Percentiles rank a stretch among this genome's conserved stretches.
Conservation (phyloP, 2,797 vertebrate genomes). For the Tenualosa thibaudeaui region DNA sequence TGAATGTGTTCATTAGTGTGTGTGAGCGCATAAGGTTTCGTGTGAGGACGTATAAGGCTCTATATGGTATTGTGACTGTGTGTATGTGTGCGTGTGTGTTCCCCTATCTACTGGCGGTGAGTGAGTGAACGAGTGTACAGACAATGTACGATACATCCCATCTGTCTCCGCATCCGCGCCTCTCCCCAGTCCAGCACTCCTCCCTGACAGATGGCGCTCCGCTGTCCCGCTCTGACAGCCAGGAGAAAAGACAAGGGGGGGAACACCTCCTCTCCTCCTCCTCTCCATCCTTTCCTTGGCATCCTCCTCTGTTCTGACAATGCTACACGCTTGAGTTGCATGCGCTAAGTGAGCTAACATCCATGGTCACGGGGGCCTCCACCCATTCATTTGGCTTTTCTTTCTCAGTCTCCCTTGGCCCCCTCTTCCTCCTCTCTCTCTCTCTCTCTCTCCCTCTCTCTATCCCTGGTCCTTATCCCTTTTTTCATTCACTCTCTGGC, state of each 20-base stretch:
- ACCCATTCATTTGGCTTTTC: not conserved
- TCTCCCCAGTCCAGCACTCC: constrained; percentile 8
- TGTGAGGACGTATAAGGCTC: not conserved
- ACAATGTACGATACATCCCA: constrained; percentile 31
- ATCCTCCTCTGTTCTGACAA: constrained; percentile 6
- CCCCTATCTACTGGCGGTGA: not conserved
- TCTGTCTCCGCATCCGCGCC: constrained; percentile 38
- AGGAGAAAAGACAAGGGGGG: constrained; percentile 19
- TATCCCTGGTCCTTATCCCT: not conserved
- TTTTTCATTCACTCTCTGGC: not conserved
- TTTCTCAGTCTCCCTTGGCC: not conserved
- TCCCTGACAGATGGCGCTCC: constrained; percentile 41
- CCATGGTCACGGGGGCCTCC: constrained; percentile 11
- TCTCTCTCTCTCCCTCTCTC: not conserved
- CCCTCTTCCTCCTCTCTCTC: not conserved
- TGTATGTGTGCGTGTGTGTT: constrained; percentile 43
- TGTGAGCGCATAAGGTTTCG: not conserved
- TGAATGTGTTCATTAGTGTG: not conserved
- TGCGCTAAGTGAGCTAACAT: constrained; percentile 20
- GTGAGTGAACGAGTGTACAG: not conserved
- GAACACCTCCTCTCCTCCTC: not conserved
- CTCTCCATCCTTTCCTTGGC: constrained; percentile 7
- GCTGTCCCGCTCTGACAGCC: constrained; percentile 23
- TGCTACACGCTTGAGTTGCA: constrained; percentile 1
- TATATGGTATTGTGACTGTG: constrained; percentile 13